A percentile compares a stretch with the other conserved stretches of the same genome.
Evolutionary conservation across 1,140 invertebrate species (phyloP).

Genomic region (Papilio machaon): DNA sequence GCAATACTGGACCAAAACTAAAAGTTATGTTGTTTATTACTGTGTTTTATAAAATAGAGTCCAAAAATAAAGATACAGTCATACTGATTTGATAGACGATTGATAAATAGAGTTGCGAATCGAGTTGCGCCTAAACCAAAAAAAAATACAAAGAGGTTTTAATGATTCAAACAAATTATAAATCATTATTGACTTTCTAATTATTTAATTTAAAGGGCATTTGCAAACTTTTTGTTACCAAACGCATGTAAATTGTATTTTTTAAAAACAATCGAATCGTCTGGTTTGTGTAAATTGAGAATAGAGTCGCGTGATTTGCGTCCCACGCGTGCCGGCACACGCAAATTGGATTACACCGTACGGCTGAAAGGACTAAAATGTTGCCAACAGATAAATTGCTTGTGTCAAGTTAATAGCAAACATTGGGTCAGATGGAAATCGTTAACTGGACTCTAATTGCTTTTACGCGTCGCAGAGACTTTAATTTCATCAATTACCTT

Average conservation of each 20-base stretch:
- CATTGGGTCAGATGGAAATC: constrained; percentile 32
- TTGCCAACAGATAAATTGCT: constrained; percentile 47
- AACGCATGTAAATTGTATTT: not conserved
- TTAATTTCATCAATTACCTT: constrained; percentile 8
- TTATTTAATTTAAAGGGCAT: not conserved
- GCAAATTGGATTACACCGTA: constrained; percentile 47
- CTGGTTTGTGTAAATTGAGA: constrained; percentile 46
- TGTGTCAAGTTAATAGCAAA: constrained; percentile 39
- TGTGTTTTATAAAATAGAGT: too few species aligned
- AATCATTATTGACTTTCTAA: too few species aligned
- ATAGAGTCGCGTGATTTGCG: constrained; percentile 38
- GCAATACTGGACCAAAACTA: too few species aligned
- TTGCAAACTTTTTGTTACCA: not conserved
- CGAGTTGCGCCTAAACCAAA: too few species aligned
- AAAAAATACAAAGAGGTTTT: not conserved
- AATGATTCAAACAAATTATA: too few species aligned
- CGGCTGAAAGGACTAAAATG: constrained; percentile 48
- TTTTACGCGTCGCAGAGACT: not conserved
- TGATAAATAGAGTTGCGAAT: too few species aligned
- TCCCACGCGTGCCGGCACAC: constrained; percentile 38
- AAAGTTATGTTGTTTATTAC: too few species aligned
- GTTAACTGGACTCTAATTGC: constrained; percentile 34
- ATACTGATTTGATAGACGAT: too few species aligned
- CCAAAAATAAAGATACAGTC: too few species aligned
- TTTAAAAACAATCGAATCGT: constrained; percentile 20